Conservation (phyloP, 2,797 vertebrate species). For the Sebastes oblongus region DNA sequence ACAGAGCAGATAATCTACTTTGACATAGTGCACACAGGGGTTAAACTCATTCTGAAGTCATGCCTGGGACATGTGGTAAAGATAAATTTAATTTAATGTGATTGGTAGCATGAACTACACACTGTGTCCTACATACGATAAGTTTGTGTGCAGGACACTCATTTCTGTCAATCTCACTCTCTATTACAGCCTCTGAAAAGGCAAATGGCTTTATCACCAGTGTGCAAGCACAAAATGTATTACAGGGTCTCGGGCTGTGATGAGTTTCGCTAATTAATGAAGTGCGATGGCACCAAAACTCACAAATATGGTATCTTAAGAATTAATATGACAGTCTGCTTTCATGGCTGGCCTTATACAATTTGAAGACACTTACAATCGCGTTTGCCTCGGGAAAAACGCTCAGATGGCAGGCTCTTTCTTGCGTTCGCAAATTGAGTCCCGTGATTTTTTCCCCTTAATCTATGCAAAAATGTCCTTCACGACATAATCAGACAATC, state of each 20-base stretch:
- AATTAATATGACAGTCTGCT: constrained; percentile 25
- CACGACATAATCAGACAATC: constrained; percentile 42
- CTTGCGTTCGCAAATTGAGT: not conserved
- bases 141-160: constrained; percentile 26
- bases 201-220: constrained; percentile 52
- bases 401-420: not conserved
- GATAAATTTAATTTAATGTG: constrained; percentile 15
- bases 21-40: constrained; percentile 11
- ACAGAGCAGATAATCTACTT: constrained; percentile 11
- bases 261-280: constrained; percentile 62
- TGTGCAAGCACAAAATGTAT: constrained; percentile 29
- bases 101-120: constrained; percentile 11
- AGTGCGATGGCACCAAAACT: constrained; percentile 40
- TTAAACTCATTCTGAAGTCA: constrained; percentile 37
- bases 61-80: not conserved
- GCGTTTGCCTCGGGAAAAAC: not conserved
- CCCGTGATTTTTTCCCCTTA: not conserved
- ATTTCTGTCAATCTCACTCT: constrained; percentile 43
- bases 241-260: constrained; percentile 31
- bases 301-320: constrained; percentile 49
- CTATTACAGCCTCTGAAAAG: constrained; percentile 30
- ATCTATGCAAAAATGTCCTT: constrained; percentile 31
- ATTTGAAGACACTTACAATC: not conserved
- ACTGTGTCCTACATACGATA: constrained; percentile 8
- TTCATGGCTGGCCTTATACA: constrained; percentile 5